Evolutionary conservation across 1,140 invertebrate genomes (phyloP), one percentile per base, ranked within the genome.

Genomic region (Drosophila rufa): DNA sequence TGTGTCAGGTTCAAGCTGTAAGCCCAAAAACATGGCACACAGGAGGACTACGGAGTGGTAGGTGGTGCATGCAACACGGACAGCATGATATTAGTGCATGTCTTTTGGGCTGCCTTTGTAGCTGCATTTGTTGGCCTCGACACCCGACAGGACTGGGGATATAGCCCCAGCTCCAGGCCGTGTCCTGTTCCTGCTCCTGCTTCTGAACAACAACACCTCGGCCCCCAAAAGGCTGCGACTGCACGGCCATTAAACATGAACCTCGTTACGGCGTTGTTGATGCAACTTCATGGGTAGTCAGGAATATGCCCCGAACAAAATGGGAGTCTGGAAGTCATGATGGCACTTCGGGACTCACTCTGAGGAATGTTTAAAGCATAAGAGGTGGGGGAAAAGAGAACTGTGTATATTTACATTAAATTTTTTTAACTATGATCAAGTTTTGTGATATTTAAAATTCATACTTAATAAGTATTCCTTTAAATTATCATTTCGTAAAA

Each of bases 1-100:
- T 90, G 85, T 90, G 85, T 90, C 85, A 90, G 85, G 84, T 89
- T 89, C 85, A 91, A 90, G 86, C 78, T 81, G 79, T 80, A 85
- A 64, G 70, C 61, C 70, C 77, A 80, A 62, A 57, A 79, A 58
- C 58, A 64, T 51, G 45, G 47, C 61, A 68, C 59, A 75, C 60
- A 58, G 48, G 58, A 64, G 27, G 33, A n/a, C 8, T 36, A 43
- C 27, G 27, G 60, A 47, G 47, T 46, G 59, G 82, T 25, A 56
- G 62, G 64, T 38, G 57, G 67, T 56, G 53, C 77, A 89, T 84
- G 84, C 65, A 74, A 81, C 78, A 84, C 78, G 82, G 80, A 65
- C 68, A 66, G 76, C 53, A 80, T 65, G 75, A 90, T 89, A 89
- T 90, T 78, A 71, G 80, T 84, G 84, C 85, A 89, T 89, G 85